Evolutionary conservation across 30 jellyfish, hydroid and myxozoan species (phyloP), one percentile per base, ranked within the genome.

Genomic region (Aurelia aurita): DNA sequence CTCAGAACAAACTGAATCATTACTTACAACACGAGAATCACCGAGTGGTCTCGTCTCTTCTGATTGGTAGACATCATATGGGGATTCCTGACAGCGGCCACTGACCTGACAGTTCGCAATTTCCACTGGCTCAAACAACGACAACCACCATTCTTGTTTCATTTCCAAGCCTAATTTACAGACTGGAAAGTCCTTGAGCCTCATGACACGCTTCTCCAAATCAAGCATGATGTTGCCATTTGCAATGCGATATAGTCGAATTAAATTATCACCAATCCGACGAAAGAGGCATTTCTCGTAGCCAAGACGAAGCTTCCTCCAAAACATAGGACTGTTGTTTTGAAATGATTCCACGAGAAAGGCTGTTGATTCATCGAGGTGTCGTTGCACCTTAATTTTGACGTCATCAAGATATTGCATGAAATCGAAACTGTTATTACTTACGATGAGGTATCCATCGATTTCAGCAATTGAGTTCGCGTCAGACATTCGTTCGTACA

Each of bases 61-160:
- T 32, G 27, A 51, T 12, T 32, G 21, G 43, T 11, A 27, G 45
- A 51, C 87, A 21, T 28, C 72, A 57, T 51, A 44, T 12, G 60
- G 29, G 25, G 54, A 72, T 15, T 39, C 51, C 26, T 59, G 21
- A n/a, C 28, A 57, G 16, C 27, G 22, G n/a, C 23, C 10, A n/a
- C 4, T 25, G 11, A 43, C 89, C 25, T 65, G 21, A 55, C 89
- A 16, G 14, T 31, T 27, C 10, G 4, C 7, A 10, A 11, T 71
- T 19, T 58, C 3, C 1, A 23, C 75, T 27, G 98, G 92, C 6
- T 93, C 98, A 45, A 93, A 93, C 77, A 93, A 60, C 45, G 89
- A 61, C 72, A 93, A 29, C 98, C 98, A 93, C 98, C 98, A 93
- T 69, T 93, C 98, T 19, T 87, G 86, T 22, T 80, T 81, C 97